These are phyloP conservation scores for Chaitophorus viminalis DNA, from an alignment of 2,888 invertebrate genomes.

Conservation along the genomic window DNA sequence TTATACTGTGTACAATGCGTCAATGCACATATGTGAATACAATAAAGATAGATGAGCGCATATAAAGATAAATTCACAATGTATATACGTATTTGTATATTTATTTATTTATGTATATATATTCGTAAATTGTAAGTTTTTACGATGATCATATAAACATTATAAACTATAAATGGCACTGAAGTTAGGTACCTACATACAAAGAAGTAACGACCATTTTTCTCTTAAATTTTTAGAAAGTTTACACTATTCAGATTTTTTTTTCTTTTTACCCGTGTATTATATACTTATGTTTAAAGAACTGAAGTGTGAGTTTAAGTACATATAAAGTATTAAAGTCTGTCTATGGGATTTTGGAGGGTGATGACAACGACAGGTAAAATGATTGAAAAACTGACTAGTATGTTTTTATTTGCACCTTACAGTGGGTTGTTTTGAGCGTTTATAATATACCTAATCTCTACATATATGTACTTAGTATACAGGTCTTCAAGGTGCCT, in stretches of 20 bases:
- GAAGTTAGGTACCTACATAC: no score
- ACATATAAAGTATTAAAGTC: not conserved
- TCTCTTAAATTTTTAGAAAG: no score
- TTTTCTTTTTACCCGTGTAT: no score
- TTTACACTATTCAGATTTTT: no score
- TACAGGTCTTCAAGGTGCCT: no score
- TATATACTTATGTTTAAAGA: not conserved
- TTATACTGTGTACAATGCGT: not conserved
- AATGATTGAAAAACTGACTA: conserved; percentile 22
- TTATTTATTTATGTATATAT: not conserved
- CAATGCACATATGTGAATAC: not conserved
- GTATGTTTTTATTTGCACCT: not conserved
- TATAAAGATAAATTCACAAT: not conserved
- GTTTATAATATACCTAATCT: not conserved
- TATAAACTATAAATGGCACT: no score
- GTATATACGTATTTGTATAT: not conserved
- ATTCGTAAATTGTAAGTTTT: not conserved
- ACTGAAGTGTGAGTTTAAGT: no score
- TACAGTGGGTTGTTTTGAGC: not conserved
- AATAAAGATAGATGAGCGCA: not conserved
- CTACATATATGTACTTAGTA: no score
- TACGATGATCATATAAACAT: not conserved
- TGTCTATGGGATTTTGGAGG: conserved; percentile 13
- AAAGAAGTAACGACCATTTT: no score
- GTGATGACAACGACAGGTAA: not conserved